phyloP scores from a whole-genome alignment of 2,888 invertebrate species.

The Polia nebulosa region DNA sequence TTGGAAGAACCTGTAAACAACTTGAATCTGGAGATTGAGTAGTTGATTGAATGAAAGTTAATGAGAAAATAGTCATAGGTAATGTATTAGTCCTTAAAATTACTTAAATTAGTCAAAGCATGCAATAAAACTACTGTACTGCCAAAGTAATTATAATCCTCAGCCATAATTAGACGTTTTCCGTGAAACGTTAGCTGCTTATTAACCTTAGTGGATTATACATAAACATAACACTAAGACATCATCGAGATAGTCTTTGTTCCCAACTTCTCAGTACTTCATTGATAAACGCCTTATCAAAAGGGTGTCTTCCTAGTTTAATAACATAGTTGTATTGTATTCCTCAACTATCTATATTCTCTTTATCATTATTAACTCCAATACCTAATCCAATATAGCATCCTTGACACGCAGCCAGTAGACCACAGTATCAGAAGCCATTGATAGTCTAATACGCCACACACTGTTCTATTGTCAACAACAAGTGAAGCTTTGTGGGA shows the following conservation, averaged over 20 bases:
- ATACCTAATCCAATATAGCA: conserved; percentile 22
- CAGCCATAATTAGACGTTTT: neutral
- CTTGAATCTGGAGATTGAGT: conserved; percentile 14
- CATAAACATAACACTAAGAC: conserved; percentile 1
- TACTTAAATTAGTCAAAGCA: too few species aligned
- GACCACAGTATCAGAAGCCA: conserved; percentile 38
- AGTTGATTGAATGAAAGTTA: neutral
- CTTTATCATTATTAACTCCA: conserved; percentile 23
- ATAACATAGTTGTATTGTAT: conserved; percentile 18
- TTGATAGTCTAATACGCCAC: conserved; percentile 54
- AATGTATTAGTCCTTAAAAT: neutral
- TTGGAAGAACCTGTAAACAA: conserved; percentile 26
- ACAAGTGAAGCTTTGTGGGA: conserved; percentile 57
- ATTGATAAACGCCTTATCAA: conserved; percentile 6
- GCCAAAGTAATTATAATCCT: conserved; percentile 13
- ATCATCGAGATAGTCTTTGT: neutral
- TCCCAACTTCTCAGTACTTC: too few species aligned
- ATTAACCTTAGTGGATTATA: neutral
- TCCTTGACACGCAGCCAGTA: conserved; percentile 32
- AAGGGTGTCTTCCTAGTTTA: conserved; percentile 22
- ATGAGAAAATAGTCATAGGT: neutral
- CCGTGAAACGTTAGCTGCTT: neutral
- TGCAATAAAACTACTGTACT: neutral
- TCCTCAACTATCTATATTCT: conserved; percentile 4
- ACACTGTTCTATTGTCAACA: conserved; percentile 51